Evolutionary conservation across 2,888 invertebrate genomes (phyloP), one percentile per base, ranked within the genome.

Genomic region (Platycheirus rosarum): DNA sequence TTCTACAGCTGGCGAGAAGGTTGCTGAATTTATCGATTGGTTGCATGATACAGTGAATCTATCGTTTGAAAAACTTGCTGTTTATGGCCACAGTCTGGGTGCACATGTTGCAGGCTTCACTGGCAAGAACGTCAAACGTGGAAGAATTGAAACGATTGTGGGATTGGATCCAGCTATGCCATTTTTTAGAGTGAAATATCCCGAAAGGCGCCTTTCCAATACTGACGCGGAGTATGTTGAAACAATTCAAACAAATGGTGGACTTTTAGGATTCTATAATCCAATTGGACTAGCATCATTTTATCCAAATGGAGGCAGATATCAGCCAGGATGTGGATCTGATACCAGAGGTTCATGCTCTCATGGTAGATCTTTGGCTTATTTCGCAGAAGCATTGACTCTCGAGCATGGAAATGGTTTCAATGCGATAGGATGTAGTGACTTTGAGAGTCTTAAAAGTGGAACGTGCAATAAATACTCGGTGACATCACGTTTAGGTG

Each of bases 21-120:
- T 85, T 0, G 86, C 86, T 1, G 62, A 73, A n/a, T 85, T 86
- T 29, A 60, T 86, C 23, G 85, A 86, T 68, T 85, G 85, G 66
- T 85, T 92, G 91, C 84, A 92, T 91, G 2, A 91, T 91, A 0
- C 89, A 90, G 86, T 91, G 91, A 11, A 92, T 91, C 0, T 89
- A 89, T 2, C 87, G 90, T 40, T 90, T 91, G 4, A 92, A 91
- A 0, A 87, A 90, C 71, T 92, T 91, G 86, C 91, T 90, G 9
- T 86, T 2, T 91, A 92, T 46, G 92, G 92, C 0, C 92, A 92
- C 73, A 92, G 92, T 69, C 87, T 92, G 16, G 92, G 92, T 0
- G 92, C 92, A 1, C 92, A 92, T 84, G 92, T 92, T 2, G 92
- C 92, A 14, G 92, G 92, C 0, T 92, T 92, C 51, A 92, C 92